Percentiles rank a stretch among this genome's conserved stretches.
phyloP scores from a whole-genome alignment of 1,140 invertebrate genomes.

The Cyrtorhinus lividipennis region DNA sequence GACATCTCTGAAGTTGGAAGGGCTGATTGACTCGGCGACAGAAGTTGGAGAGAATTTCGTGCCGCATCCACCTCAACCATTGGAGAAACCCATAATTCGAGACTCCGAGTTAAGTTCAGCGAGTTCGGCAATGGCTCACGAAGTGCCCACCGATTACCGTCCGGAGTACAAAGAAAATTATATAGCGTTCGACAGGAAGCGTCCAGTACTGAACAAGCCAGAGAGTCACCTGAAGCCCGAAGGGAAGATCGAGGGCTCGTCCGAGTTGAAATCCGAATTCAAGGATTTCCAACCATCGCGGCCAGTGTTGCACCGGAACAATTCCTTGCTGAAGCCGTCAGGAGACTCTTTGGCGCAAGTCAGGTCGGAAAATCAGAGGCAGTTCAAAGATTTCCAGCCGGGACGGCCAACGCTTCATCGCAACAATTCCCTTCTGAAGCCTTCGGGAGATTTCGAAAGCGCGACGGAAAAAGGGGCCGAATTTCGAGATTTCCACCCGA shows the following conservation, averaged over 20 bases:
- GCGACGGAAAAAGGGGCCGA: conserved; percentile 15
- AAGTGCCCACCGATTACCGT: conserved; percentile 2
- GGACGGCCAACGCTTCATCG: conserved; percentile 17
- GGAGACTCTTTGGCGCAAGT: conserved; percentile 11
- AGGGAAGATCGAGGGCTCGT: conserved; percentile 19
- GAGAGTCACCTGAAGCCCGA: conserved; percentile 21
- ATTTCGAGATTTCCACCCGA: conserved; percentile 19
- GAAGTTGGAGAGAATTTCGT: conserved; percentile 22
- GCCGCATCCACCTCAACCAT: conserved; percentile 1
- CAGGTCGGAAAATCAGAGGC: conserved; percentile 17
- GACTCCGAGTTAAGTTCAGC: neutral
- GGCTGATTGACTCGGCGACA: conserved; percentile 18
- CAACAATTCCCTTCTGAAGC: conserved; percentile 18
- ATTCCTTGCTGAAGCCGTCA: conserved; percentile 20
- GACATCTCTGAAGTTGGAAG: conserved; percentile 23
- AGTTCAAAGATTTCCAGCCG: conserved; percentile 22
- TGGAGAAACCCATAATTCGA: neutral
- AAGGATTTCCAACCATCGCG: conserved; percentile 16
- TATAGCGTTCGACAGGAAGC: conserved; percentile 19
- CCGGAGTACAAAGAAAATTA: conserved; percentile 22
- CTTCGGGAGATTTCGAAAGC: conserved; percentile 20
- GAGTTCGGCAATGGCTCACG: neutral
- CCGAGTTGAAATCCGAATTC: conserved; percentile 21
- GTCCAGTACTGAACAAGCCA: conserved; percentile 15
- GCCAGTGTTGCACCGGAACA: conserved; percentile 6